phyloP scores from a whole-genome alignment of 2,797 vertebrate species.

The Ctenopoma kingsleyae region DNA sequence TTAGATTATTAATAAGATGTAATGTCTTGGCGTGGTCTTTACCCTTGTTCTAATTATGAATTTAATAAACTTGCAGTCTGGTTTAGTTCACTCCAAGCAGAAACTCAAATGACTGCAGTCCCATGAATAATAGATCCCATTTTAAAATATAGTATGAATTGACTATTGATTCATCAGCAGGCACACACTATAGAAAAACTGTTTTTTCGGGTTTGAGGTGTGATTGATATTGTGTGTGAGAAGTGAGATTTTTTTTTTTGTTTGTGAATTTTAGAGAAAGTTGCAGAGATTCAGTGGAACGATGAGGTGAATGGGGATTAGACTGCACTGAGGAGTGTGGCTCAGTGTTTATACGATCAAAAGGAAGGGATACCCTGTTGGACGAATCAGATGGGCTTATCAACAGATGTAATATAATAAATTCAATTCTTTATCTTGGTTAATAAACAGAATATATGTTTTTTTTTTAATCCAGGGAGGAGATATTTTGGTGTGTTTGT shows the following conservation, averaged over 20 bases:
- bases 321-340: conserved; percentile 17
- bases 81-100: conserved; percentile 27
- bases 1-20: conserved; percentile 57
- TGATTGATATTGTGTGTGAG: conserved; percentile 6
- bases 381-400: conserved; percentile 67
- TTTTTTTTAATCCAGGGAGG: conserved; percentile 46
- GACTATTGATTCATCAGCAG: conserved; percentile 29
- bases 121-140: conserved; percentile 49
- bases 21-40: conserved; percentile 43
- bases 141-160: conserved; percentile 46
- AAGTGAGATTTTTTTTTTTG: conserved; percentile 18
- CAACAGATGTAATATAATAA: conserved; percentile 45
- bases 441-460: conserved; percentile 63
- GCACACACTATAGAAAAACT: conserved; percentile 30
- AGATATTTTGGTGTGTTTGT: conserved; percentile 37
- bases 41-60: conserved; percentile 42
- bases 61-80: conserved; percentile 54
- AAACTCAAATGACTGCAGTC: conserved; percentile 30
- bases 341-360: conserved; percentile 47
- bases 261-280: conserved; percentile 31
- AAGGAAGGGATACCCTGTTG: conserved; percentile 52
- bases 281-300: conserved; percentile 21
- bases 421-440: conserved; percentile 61
- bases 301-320: conserved; percentile 53
- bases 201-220: conserved; percentile 27